A percentile compares a stretch with the other conserved stretches of the same genome.
phyloP scores from a whole-genome alignment of 2,888 invertebrate species.

The Hyposoter didymator region DNA sequence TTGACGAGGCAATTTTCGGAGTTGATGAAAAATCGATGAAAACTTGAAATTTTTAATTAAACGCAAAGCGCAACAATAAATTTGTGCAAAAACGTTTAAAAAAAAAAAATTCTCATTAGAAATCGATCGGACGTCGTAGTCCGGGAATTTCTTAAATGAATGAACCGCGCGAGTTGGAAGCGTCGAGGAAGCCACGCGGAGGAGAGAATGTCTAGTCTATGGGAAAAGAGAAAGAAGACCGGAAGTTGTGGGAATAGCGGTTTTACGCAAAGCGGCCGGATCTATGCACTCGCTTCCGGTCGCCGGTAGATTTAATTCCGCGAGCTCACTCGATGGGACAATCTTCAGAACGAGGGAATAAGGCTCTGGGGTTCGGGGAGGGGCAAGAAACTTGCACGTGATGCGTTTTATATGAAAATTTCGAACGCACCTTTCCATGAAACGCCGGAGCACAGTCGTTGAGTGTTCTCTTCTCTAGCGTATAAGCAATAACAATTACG shows the following conservation, averaged over 20 bases:
- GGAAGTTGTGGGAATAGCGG: constrained; percentile 50
- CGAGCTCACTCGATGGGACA: constrained; percentile 59
- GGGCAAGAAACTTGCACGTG: background rate
- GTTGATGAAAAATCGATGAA: background rate
- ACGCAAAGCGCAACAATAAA: too few species aligned
- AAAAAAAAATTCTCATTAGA: too few species aligned
- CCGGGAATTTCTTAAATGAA: background rate
- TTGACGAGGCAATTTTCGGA: too few species aligned
- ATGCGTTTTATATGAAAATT: constrained; percentile 56
- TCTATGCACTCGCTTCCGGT: constrained; percentile 58
- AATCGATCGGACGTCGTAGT: too few species aligned
- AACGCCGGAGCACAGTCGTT: constrained; percentile 28
- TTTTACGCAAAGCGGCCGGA: constrained; percentile 52
- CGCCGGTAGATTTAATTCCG: constrained; percentile 57
- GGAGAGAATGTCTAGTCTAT: constrained; percentile 12
- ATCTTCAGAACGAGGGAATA: constrained; percentile 5
- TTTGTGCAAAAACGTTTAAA: too few species aligned
- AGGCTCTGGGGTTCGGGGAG: background rate
- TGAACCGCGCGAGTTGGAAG: constrained; percentile 2
- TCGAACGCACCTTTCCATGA: constrained; percentile 63
- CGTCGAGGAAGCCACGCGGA: background rate
- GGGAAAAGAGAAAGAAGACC: constrained; percentile 32
- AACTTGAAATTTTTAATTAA: background rate
- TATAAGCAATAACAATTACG: constrained; percentile 81
- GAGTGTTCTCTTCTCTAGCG: constrained; percentile 67